Percentiles rank a stretch among this genome's conserved stretches.
These are phyloP conservation scores for Naja naja DNA, from an alignment of 2,113 vertebrate genomes.

Conservation along the genomic window DNA sequence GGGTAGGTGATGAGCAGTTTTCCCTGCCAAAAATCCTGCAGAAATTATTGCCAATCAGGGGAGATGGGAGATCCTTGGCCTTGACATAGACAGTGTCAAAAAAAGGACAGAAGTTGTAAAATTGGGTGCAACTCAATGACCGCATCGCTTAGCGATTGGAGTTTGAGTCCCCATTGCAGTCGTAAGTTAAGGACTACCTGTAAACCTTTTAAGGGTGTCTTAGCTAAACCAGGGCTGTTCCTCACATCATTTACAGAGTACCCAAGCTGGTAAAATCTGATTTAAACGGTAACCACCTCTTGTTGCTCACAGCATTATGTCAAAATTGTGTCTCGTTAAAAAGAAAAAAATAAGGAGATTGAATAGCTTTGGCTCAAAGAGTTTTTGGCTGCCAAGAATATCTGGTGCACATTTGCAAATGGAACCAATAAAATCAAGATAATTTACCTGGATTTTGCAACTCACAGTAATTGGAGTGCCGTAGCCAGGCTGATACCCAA, in stretches of 20 bases:
- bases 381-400: not conserved
- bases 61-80: not conserved
- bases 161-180: too few relatives aligned
- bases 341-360: not conserved
- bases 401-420: rapidly evolving
- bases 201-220: too few relatives aligned
- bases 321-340: not conserved
- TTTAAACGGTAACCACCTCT: not conserved
- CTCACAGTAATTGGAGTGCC: slow-evolving; percentile 85
- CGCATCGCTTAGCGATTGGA: too few relatives aligned
- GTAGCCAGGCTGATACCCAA: slow-evolving; percentile 88
- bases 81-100: not conserved
- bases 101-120: not conserved
- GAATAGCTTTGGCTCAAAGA: not conserved
- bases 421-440: rapidly evolving
- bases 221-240: not conserved
- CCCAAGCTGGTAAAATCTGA: not conserved
- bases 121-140: too few relatives aligned
- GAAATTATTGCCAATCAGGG: not conserved
- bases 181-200: too few relatives aligned
- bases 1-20: not conserved
- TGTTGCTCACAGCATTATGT: not conserved
- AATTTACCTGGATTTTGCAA: slow-evolving; percentile 85
- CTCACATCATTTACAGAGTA: not conserved
- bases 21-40: not conserved